Evolutionary conservation across 2,113 vertebrate genomes (phyloP).

Genomic region (Phocoena phocoena): DNA sequence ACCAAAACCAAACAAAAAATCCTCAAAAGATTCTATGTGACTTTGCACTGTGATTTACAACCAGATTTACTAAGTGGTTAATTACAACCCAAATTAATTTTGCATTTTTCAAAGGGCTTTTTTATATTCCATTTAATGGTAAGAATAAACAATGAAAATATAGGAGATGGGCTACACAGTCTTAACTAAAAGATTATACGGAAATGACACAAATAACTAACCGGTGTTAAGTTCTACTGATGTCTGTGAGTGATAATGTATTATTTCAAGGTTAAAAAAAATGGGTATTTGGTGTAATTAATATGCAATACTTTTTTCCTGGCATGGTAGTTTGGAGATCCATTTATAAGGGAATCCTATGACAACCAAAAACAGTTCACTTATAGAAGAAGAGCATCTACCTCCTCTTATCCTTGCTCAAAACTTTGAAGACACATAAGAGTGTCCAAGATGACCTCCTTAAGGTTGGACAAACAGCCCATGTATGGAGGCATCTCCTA

Average conservation of each 20-base stretch:
- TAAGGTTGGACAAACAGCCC: background rate
- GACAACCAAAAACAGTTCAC: background rate
- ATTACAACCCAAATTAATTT: background rate
- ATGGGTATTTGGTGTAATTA: background rate
- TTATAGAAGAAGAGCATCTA: background rate
- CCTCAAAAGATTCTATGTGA: background rate
- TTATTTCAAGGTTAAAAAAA: slow-evolving; percentile 12
- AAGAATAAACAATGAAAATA: background rate
- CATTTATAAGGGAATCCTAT: background rate
- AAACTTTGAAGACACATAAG: background rate
- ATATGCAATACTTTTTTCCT: background rate
- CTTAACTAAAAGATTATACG: background rate
- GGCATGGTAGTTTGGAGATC: background rate
- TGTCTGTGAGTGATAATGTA: background rate
- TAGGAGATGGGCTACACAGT: background rate
- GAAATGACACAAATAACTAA: background rate
- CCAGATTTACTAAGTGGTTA: background rate
- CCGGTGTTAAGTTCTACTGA: background rate
- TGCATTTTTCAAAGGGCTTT: background rate
- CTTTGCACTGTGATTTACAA: background rate
- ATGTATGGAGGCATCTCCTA: background rate
- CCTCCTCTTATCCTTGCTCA: background rate
- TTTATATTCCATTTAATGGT: background rate
- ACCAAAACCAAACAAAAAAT: background rate
- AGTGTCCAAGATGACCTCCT: background rate